Evolutionary conservation across 2,888 invertebrate species (phyloP).

Genomic region (Cantharis rufa): DNA sequence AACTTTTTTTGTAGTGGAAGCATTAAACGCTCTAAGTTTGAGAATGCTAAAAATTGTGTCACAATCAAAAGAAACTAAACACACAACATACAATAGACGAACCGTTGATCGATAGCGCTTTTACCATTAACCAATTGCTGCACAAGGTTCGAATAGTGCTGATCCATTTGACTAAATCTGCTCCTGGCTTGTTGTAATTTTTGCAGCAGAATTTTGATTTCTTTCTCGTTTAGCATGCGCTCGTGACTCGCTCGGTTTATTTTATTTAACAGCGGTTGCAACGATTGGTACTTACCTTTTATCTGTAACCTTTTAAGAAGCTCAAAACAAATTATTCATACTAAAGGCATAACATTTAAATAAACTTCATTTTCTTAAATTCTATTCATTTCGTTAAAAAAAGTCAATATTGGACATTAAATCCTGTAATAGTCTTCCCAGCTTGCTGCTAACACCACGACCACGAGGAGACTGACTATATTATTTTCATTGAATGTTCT

Average conservation of each 20-base stretch:
- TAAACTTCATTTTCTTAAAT: neutral
- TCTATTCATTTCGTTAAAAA: constrained; percentile 4
- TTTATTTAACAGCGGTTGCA: constrained; percentile 50
- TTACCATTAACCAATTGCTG: constrained; percentile 46
- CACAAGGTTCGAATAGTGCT: constrained; percentile 43
- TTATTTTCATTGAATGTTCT: too few relatives aligned
- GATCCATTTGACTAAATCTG: constrained; percentile 44
- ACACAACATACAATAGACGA: constrained; percentile 33
- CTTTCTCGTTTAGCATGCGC: constrained; percentile 47
- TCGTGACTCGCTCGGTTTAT: constrained; percentile 48
- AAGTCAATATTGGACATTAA: neutral
- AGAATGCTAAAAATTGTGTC: neutral
- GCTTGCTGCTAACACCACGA: too few relatives aligned
- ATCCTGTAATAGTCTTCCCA: too few relatives aligned
- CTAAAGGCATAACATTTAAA: neutral
- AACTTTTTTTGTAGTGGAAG: constrained; percentile 4
- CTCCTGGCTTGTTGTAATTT: constrained; percentile 46
- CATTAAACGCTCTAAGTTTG: neutral
- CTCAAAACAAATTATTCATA: constrained; percentile 14
- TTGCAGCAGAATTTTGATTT: constrained; percentile 46
- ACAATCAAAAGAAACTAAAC: neutral
- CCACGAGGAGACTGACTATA: too few relatives aligned
- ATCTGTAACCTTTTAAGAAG: constrained; percentile 51
- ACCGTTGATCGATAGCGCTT: constrained; percentile 49
- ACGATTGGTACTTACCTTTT: constrained; percentile 53